Evolutionary conservation across 2,797 vertebrate genomes (phyloP), one percentile per base, ranked within the genome.

Genomic region (Pachyuromys duprasi): DNA sequence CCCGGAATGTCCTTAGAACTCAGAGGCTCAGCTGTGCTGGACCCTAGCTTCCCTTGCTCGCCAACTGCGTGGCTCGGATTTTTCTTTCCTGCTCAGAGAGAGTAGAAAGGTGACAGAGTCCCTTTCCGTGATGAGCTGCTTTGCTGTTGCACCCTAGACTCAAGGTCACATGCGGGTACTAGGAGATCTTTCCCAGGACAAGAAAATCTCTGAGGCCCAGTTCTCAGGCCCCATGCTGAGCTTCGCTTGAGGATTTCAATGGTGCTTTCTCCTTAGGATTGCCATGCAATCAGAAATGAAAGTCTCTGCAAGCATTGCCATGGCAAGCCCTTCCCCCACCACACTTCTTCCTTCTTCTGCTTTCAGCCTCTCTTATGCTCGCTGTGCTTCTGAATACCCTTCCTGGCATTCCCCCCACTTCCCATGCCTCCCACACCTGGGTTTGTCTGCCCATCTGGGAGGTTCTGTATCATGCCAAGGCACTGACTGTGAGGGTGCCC

Each of bases 191-290:
- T 36, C 55, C 75, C 45, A 49, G 65, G 22, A 87, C 14, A 26
- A 70, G 45, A 31, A 76, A 83, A 79, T 28, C 55, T 76, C 60
- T 70, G 42, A 72, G 69, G 36, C n/a, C 31, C 79, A 45, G 0
- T 53, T 79, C 84, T 36, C 65, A 80, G n/a, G 11, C 17, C 39
- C 28, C 93, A 89, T 89, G 67, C 89, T 90, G 94, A 98, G 91
- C 93, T 96, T 94, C 95, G 94, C 93, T 93, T 91, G 92, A 95
- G 94, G 96, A 97, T 98, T 98, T 98, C 98, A 98, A 96, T 98
- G 97, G 98, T 98, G 96, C 97, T 96, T 95, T 97, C 97, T 87
- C 95, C 97, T 97, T 84, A 95, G 96, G 96, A 78, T 97, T 97
- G 97, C 98, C 98, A 97, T 97, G 86, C 97, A 97, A 98, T 97